A percentile compares a stretch with the other conserved stretches of the same genome.
phyloP scores from a whole-genome alignment of 2,888 invertebrate genomes.

The Arenicola marina region DNA sequence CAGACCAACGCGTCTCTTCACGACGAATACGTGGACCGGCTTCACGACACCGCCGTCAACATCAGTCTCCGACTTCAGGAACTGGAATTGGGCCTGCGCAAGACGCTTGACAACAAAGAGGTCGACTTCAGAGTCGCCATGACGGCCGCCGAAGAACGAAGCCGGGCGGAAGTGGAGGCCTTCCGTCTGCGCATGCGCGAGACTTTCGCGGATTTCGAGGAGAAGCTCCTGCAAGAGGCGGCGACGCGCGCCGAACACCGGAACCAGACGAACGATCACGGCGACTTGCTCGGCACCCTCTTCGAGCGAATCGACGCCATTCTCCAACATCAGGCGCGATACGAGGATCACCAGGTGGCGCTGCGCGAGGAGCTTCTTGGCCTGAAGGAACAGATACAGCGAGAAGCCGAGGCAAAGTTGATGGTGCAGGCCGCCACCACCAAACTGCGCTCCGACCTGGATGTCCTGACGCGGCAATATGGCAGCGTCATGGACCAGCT shows the following conservation, averaged over 20 bases:
- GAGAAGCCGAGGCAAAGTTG: too few species aligned
- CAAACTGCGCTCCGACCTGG: too few species aligned
- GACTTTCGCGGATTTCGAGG: background rate
- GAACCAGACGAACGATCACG: background rate
- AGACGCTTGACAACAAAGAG: background rate
- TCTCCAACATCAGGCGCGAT: background rate
- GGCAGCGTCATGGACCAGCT: too few species aligned
- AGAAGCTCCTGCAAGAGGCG: background rate
- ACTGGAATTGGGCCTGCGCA: background rate
- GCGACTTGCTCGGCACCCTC: background rate
- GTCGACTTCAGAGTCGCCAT: background rate
- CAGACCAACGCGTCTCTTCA: background rate
- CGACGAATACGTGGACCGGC: background rate
- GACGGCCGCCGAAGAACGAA: background rate
- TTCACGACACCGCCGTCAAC: background rate
- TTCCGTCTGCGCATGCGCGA: background rate
- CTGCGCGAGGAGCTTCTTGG: too few species aligned
- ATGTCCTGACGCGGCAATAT: too few species aligned
- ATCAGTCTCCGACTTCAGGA: background rate
- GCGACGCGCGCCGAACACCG: background rate
- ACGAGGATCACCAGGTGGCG: background rate
- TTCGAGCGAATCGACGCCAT: too few species aligned
- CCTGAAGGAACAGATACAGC: too few species aligned
- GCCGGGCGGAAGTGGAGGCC: background rate
- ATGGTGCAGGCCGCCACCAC: too few species aligned